These are phyloP conservation scores for Cryptoleucopteryx plumbea DNA, from an alignment of 2,113 vertebrate species.

Conservation along the genomic window DNA sequence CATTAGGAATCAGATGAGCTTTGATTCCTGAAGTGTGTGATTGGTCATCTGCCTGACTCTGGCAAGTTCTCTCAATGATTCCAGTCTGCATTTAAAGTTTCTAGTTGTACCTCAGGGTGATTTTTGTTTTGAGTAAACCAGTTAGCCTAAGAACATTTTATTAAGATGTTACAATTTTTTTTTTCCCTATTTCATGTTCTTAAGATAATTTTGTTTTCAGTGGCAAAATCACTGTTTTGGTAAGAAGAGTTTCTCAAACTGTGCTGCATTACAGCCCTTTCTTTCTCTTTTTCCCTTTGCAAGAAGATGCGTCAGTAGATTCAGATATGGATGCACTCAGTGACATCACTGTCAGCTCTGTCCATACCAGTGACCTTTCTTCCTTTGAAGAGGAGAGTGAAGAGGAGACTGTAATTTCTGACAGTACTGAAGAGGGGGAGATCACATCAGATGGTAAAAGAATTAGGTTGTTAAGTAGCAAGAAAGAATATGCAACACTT, in stretches of 20 bases:
- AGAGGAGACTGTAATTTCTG: slow-evolving; percentile 81
- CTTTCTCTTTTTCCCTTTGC: background rate
- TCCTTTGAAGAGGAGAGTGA: slow-evolving; percentile 95
- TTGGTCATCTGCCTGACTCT: background rate
- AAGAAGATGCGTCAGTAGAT: slow-evolving; percentile 85
- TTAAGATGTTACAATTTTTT: background rate
- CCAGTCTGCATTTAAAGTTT: background rate
- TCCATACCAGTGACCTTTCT: slow-evolving; percentile 97
- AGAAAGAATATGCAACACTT: background rate
- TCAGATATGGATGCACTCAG: slow-evolving; percentile 93
- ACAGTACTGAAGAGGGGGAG: slow-evolving; percentile 93
- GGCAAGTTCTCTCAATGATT: background rate
- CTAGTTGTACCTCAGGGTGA: background rate
- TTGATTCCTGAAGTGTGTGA: background rate
- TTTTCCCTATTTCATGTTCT: background rate
- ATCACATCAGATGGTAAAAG: slow-evolving; percentile 83
- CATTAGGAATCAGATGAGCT: background rate
- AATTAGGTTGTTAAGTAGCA: background rate
- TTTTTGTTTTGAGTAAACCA: background rate
- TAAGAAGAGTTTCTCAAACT: background rate
- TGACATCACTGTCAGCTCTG: slow-evolving; percentile 97
- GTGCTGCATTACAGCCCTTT: background rate
- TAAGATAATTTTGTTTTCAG: background rate
- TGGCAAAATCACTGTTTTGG: background rate
- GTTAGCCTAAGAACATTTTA: background rate